Evolutionary conservation across 2,888 invertebrate species (phyloP), one percentile per base, ranked within the genome.

Genomic region (Habrosyne pyritoides): DNA sequence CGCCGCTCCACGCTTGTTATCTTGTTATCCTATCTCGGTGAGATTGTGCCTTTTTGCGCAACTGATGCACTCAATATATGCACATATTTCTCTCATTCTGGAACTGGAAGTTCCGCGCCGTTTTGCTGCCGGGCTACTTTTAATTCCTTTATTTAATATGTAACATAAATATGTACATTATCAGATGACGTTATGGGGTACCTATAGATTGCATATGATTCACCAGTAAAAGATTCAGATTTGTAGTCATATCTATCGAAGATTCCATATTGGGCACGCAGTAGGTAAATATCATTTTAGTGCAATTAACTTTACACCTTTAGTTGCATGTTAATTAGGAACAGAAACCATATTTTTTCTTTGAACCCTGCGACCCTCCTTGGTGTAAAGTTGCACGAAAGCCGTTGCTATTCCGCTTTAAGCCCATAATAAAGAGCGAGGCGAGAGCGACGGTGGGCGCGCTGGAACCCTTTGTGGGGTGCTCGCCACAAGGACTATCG

Each of bases 1-100:
- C 73, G 79, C 82, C 87, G 88, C 83, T 87, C 82, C 84, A 84
- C 84, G 89, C 84, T 91, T 85, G 89, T 91, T 91, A 92, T 91
- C 91, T 91, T 91, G 91, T 92, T 92, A 91, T 88, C 89, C 90
- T 90, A 91, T 91, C 91, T 87, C 79, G 81, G 73, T 73, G 79
- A 87, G 89, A 90, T 90, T 89, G 84, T 87, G 79, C 86, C 87
- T 90, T 90, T 91, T 91, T 91, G 86, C 78, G 74, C 79, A 78
- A 75, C 78, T 79, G 79, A 79, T 81, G 79, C 76, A 74, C 75
- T 83, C 75, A 79, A 82, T 81, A 62, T 82, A 81, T 81, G 79
- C 78, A 82, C 81, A 78, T 82, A 81, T 79, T 75, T 75, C 72
- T 74, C 75, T 74, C 72, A 71, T 74, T 76, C 73, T 73, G 63